These are phyloP conservation scores for Centruroides sculpturatus DNA, from an alignment of 1,140 invertebrate species.

Conservation along the genomic window DNA sequence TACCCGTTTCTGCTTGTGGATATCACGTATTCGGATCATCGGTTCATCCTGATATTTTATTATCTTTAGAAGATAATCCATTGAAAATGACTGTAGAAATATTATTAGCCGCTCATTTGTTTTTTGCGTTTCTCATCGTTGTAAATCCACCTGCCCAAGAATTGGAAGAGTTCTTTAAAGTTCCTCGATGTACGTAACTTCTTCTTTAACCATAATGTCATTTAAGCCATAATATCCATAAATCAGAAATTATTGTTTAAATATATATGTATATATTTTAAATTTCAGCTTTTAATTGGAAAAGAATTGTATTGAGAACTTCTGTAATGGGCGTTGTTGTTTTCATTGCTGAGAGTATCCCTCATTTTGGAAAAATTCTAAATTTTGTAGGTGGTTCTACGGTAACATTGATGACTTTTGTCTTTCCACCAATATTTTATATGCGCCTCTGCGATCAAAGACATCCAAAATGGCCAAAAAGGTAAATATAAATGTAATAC, in stretches of 20 bases:
- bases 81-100: slow-evolving; percentile 39
- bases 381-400: slow-evolving; percentile 73
- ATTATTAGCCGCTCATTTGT: slow-evolving; percentile 43
- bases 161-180: slow-evolving; percentile 47
- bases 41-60: slow-evolving; percentile 37
- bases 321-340: slow-evolving; percentile 52
- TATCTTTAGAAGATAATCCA: slow-evolving; percentile 33
- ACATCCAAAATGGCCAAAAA: slow-evolving; percentile 16
- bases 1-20: slow-evolving; percentile 39
- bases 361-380: slow-evolving; percentile 78
- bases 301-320: slow-evolving; percentile 54
- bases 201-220: too few relatives aligned
- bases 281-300: slow-evolving; percentile 54
- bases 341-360: slow-evolving; percentile 62
- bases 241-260: too few relatives aligned
- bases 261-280: too few relatives aligned
- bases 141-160: slow-evolving; percentile 51
- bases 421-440: slow-evolving; percentile 77
- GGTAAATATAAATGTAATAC: slow-evolving; percentile 16
- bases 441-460: slow-evolving; percentile 33
- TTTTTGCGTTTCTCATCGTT: slow-evolving; percentile 47
- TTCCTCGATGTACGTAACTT: slow-evolving; percentile 41
- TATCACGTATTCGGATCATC: slow-evolving; percentile 44
- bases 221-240: too few relatives aligned
- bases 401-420: slow-evolving; percentile 63